Evolutionary conservation across 2,888 invertebrate species (phyloP).

Genomic region (Dasysyrphus tricinctus): DNA sequence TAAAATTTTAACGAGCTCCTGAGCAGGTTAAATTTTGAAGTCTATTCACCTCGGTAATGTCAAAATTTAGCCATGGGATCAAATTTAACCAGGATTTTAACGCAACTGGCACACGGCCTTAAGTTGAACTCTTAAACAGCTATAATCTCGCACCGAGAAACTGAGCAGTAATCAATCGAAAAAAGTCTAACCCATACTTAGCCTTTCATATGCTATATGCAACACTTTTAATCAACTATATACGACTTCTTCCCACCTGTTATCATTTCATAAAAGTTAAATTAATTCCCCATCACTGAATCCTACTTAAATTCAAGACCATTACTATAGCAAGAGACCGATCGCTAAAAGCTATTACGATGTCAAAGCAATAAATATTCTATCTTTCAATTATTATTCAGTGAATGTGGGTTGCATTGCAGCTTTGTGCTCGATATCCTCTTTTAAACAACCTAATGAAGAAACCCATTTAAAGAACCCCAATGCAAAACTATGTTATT

Average conservation of each 20-base stretch:
- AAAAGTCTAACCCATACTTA: background rate
- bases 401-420: slow-evolving; percentile 37
- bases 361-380: slow-evolving; percentile 29
- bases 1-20: no score
- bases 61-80: no score
- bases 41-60: no score
- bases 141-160: no score
- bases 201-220: background rate
- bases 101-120: no score
- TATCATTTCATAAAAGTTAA: background rate
- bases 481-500: slow-evolving; percentile 43
- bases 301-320: slow-evolving; percentile 1
- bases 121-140: no score
- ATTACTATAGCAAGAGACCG: background rate
- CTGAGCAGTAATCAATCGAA: no score
- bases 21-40: no score
- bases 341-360: background rate
- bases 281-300: background rate
- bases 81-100: no score
- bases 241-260: background rate
- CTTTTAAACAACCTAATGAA: slow-evolving; percentile 21
- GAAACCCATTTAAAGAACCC: slow-evolving; percentile 6
- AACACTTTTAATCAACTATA: background rate
- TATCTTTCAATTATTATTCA: background rate
- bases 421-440: slow-evolving; percentile 22